Evolutionary conservation across 2,888 invertebrate genomes (phyloP).

Genomic region (Idaea aversata): DNA sequence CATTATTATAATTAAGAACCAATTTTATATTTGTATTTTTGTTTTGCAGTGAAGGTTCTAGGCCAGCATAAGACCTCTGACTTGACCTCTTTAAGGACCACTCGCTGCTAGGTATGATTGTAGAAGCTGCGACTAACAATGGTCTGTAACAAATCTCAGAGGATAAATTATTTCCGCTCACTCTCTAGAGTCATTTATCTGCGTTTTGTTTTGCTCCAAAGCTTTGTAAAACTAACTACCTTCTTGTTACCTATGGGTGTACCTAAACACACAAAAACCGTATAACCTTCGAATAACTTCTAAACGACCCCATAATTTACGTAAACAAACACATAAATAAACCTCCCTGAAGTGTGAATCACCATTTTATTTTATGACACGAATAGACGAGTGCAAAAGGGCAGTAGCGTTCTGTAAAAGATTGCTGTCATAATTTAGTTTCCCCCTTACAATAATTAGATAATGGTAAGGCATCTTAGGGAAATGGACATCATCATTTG

Average conservation of each 20-base stretch:
- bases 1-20: too few species aligned
- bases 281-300: not conserved
- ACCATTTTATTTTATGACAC: constrained; percentile 32
- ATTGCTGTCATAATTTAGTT: constrained; percentile 46
- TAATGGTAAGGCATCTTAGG: constrained; percentile 28
- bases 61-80: too few species aligned
- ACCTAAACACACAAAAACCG: not conserved
- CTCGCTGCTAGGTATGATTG: too few species aligned
- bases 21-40: too few species aligned
- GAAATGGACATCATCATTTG: constrained; percentile 29
- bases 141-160: too few species aligned
- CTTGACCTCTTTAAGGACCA: too few species aligned
- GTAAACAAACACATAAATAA: constrained; percentile 22
- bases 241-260: not conserved
- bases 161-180: too few species aligned
- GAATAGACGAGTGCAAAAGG: constrained; percentile 30
- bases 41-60: too few species aligned
- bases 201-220: not conserved
- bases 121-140: too few species aligned
- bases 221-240: not conserved
- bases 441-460: constrained; percentile 40
- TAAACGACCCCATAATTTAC: constrained; percentile 15
- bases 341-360: constrained; percentile 21
- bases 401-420: constrained; percentile 33
- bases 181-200: too few species aligned